Evolutionary conservation across 2,888 invertebrate species (phyloP).

Genomic region (Halictus quadricinctus): DNA sequence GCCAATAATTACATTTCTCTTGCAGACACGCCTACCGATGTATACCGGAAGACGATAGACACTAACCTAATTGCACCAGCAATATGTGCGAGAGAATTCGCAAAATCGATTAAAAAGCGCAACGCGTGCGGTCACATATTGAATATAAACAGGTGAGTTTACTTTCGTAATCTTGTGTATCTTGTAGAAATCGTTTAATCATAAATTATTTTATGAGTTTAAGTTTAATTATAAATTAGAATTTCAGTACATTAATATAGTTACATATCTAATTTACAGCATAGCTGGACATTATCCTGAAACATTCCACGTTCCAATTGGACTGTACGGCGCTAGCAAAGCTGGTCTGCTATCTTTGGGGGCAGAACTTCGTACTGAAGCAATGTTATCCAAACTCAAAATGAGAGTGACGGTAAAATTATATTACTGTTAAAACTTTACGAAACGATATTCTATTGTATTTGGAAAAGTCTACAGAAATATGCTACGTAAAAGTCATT

Average conservation of each 20-base stretch:
- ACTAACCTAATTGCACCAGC: constrained; percentile 85
- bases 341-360: not conserved
- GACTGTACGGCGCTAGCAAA: not conserved
- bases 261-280: not conserved
- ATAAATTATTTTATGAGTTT: too few relatives aligned
- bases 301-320: not conserved
- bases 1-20: not conserved
- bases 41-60: constrained; percentile 81
- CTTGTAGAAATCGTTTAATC: not conserved
- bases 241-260: not conserved
- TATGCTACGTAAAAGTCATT: too few relatives aligned
- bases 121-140: constrained; percentile 85
- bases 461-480: too few relatives aligned
- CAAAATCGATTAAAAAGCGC: constrained; percentile 84
- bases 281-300: not conserved
- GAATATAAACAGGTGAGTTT: constrained; percentile 85
- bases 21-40: constrained; percentile 71
- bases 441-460: not conserved
- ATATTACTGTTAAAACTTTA: not conserved
- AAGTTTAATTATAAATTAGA: not conserved
- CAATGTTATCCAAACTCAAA: not conserved
- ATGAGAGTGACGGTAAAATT: not conserved
- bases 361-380: not conserved
- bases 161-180: not conserved
- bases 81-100: constrained; percentile 84